Base-by-base conservation (phyloP, 2,113 vertebrate species). In the Ceyx cyanopectus region DNA sequence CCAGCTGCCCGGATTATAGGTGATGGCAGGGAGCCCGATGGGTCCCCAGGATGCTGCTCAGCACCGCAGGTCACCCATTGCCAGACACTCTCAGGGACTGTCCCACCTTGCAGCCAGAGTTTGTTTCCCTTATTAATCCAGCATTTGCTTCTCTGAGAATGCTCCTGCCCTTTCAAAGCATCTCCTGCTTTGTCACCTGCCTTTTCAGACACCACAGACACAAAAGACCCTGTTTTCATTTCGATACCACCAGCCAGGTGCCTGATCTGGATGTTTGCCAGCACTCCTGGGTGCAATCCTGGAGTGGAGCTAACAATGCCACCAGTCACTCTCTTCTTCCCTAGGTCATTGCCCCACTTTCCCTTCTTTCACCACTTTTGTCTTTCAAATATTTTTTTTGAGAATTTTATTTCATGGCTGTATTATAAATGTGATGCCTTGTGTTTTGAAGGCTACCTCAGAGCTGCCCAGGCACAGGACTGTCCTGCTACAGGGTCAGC, bases 81-180 rank as follows among this genome's bases (percentile, higher is more conserved):
- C 15, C 34, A 5, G 4, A 17, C 0, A 3, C 57, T 78, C 61
- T 41, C 61, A 10, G 87, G 50, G 72, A 73, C 26, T 1, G 0
- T 45, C 73, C 69, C 85, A 68, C 57, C 93, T 57, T 12, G 57
- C 90, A 95, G 80, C 57, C 61, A 61, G 83, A 86, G 80, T 29
- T 65, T 63, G 58, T 92, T 95, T 81, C 65, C 24, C 65, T 72
- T 73, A 61, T 93, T 86, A 81, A 88, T 70, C 76, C 76, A 51
- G 58, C 32, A 26, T 13, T 81, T 58, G 37, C 72, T 83, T 66
- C 73, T 72, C 84, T 78, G 73, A 85, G 69, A 81, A 81, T 54
- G 69, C 76, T 93, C 48, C 73, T 93, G 92, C 77, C 40, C 13
- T 92, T 94, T 90, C 83, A 53, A 50, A 83, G 69, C 60, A 0